phyloP scores from a whole-genome alignment of 2,797 vertebrate species.

The Podarcis lilfordi region DNA sequence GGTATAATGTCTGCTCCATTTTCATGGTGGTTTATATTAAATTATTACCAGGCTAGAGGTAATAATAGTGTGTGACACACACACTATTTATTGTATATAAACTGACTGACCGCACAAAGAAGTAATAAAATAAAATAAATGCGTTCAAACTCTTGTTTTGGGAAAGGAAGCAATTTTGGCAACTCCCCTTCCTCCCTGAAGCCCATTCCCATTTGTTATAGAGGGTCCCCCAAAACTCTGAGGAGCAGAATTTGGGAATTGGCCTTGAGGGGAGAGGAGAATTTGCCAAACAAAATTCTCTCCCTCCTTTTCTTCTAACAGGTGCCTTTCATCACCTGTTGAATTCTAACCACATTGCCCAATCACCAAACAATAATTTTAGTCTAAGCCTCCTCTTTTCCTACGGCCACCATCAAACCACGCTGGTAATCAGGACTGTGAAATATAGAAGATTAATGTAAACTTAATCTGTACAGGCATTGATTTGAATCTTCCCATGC shows the following conservation, averaged over 20 bases:
- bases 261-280: too few relatives aligned
- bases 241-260: too few relatives aligned
- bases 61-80: background rate
- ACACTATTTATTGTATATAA: background rate
- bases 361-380: background rate
- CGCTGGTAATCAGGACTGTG: background rate
- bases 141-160: too few relatives aligned
- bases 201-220: too few relatives aligned
- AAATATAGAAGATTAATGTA: slow-evolving; percentile 5
- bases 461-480: background rate
- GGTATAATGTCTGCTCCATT: background rate
- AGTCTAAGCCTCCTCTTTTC: background rate
- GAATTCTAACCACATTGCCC: background rate
- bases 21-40: background rate
- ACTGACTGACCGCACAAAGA: background rate
- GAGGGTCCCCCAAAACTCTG: too few relatives aligned
- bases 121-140: background rate
- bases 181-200: too few relatives aligned
- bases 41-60: background rate
- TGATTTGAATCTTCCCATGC: background rate
- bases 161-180: too few relatives aligned
- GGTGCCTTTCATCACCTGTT: too few relatives aligned
- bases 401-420: background rate
- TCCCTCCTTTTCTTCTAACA: too few relatives aligned
- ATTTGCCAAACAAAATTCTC: too few relatives aligned